Base-by-base conservation (phyloP, 2,888 invertebrate genomes). In the Lamproptera curius region DNA sequence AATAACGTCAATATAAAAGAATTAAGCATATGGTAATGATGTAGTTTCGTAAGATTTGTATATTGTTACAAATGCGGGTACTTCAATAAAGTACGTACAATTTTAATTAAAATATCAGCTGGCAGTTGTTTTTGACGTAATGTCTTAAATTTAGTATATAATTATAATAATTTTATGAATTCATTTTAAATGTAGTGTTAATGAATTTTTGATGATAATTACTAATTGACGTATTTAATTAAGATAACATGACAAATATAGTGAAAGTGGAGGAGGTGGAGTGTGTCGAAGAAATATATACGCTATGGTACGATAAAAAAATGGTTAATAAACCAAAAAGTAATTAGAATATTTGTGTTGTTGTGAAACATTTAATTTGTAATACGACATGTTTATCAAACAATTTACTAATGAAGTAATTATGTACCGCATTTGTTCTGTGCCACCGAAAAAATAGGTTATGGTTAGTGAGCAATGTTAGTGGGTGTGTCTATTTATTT, bases 241-340 rank as follows among this genome's bases (percentile, higher is more conserved):
- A 40, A 26, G 16, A 53, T 33, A 48, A 36, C 16, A 62, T 62
- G 59, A 53, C 53, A 38, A 54, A 56, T 13, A 34, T 63, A 13
- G 43, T 66, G 16, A 59, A 56, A 53, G 53, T 61, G 15, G 51
- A 59, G 16, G 54, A 67, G 42, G 57, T 80, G 28, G 74, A 79
- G 54, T 70, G 68, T 0, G 54, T 80, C 8, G 78, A 82, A 63
- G 62, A 67, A 56, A 65, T 67, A 17, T 49, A 73, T 9, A 76
- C 67, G 11, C 46, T 81, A 45, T 69, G 81, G 85, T 84, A 69
- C 54, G 17, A 11, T n/a, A n/a, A n/a, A n/a, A n/a, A n/a, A n/a
- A n/a, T n/a, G n/a, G n/a, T n/a, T n/a, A n/a, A n/a, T n/a, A n/a
- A n/a, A n/a, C n/a, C n/a, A n/a, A n/a, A n/a, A n/a, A n/a, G n/a